Evolutionary conservation across 53 echinoderm and acorn worm genomes (phyloP), one percentile per base, ranked within the genome.

Genomic region (Pentamera pediparva): DNA sequence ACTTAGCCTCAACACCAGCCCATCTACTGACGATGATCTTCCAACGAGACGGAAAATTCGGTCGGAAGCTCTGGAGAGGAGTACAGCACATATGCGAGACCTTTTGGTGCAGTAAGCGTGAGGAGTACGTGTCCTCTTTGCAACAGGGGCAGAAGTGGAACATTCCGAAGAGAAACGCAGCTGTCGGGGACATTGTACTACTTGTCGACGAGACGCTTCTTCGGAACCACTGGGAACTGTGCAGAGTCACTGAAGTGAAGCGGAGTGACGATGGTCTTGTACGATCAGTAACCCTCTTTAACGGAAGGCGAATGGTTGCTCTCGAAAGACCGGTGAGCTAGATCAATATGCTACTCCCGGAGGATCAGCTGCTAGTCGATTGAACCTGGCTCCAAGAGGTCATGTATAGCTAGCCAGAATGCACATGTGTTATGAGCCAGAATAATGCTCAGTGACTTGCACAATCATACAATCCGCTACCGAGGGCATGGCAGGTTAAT

Each of bases 71-170:
- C 19, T 82, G 82, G 87, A 75, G 87, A 37, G 19, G 82, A 35
- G 78, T 82, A 4, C 87, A 82, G 35, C 74, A 82, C 33, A 35
- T 87, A 0, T 35, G 35, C 2, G 82, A 74, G 18, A 71, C 61
- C 7, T 81, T 86, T 51, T 86, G 81, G 81, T 8, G 33, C 22
- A 69, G 81, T 21, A 78, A 78, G 87, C 65, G 78, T 29, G 79
- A 82, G 30, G 78, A 82, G 47, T 78, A 63, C 25, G 59, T 82
- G 6, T 37, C 64, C 4, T 61, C 69, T 35, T 47, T 86, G 10
- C 77, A 76, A 27, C 22, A 33, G 2, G 29, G 81, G 11, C 81
- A 81, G 37, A 82, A 81, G 39, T 81, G 86, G 82, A 72, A 24
- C 32, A 39, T n/a, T 22, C 12, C 73, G 10, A 45, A 41, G 25